Evolutionary conservation across 2,888 invertebrate species (phyloP).

Genomic region (Aporophyla nigra): DNA sequence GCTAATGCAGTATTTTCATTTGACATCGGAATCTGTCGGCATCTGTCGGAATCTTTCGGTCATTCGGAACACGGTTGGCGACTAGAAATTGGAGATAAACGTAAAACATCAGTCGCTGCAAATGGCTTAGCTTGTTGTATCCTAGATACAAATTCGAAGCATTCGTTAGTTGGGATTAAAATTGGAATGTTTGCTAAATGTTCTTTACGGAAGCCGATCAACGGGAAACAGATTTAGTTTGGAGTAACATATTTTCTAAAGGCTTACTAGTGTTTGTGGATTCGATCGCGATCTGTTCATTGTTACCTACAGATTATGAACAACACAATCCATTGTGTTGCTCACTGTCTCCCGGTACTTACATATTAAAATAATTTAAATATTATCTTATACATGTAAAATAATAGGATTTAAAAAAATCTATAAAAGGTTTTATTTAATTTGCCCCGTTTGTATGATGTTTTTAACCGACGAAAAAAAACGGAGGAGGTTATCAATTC

Average conservation of each 20-base stretch:
- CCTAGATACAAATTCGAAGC: constrained; percentile 59
- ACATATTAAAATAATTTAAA: not conserved
- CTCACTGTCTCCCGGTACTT: not conserved
- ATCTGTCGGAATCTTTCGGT: constrained; percentile 42
- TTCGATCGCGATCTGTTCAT: not conserved
- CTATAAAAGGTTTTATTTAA: too few relatives aligned
- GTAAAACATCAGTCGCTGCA: constrained; percentile 50
- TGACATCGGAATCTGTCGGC: constrained; percentile 40
- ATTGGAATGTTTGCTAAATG: constrained; percentile 30
- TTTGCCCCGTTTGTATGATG: too few relatives aligned
- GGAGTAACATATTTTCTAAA: constrained; percentile 4
- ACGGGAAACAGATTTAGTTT: constrained; percentile 4
- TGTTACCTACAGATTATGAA: not conserved
- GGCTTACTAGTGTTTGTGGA: not conserved
- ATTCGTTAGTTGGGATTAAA: constrained; percentile 64
- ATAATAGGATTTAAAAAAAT: too few relatives aligned
- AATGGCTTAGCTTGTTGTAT: constrained; percentile 60
- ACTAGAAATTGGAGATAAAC: constrained; percentile 58
- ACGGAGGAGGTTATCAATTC: too few relatives aligned
- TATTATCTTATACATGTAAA: too few relatives aligned
- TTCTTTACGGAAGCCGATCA: constrained; percentile 41
- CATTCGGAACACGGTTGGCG: constrained; percentile 24
- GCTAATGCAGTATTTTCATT: constrained; percentile 59
- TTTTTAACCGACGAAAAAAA: too few relatives aligned
- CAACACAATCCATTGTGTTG: not conserved